phyloP scores from a whole-genome alignment of 2,888 invertebrate genomes.

The Atrina japonica region DNA sequence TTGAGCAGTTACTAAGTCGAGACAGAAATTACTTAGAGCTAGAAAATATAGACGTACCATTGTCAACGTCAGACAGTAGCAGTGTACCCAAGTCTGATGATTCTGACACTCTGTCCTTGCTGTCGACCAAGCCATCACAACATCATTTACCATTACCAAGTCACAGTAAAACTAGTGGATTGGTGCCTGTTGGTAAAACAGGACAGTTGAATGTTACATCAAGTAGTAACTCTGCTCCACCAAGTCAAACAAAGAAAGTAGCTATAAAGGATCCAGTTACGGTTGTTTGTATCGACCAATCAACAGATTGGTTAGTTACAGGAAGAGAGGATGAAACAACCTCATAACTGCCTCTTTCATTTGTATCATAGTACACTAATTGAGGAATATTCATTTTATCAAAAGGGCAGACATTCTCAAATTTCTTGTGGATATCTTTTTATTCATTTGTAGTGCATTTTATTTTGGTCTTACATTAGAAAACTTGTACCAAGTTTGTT shows the following conservation, averaged over 20 bases:
- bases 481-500: too few species aligned
- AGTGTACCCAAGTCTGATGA: conserved; percentile 55
- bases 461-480: too few species aligned
- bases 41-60: conserved; percentile 76
- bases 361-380: too few species aligned
- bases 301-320: conserved; percentile 35
- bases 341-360: conserved; percentile 12
- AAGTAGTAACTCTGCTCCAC: neutral
- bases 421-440: too few species aligned
- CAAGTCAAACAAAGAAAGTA: too few species aligned
- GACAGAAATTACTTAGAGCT: conserved; percentile 77
- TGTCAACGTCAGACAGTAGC: conserved; percentile 71
- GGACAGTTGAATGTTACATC: conserved; percentile 3
- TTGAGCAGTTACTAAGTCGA: conserved; percentile 73
- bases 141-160: conserved; percentile 6
- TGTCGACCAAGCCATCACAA: conserved; percentile 37
- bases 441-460: too few species aligned
- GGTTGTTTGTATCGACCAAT: conserved; percentile 34
- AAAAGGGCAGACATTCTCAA: too few species aligned
- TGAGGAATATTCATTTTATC: too few species aligned
- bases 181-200: conserved; percentile 4
- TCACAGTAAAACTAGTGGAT: conserved; percentile 16
- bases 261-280: conserved; percentile 25
- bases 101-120: conserved; percentile 52
- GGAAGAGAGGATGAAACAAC: conserved; percentile 32